phyloP scores from a whole-genome alignment of 2,113 vertebrate species.

The Brienomyrus brachyistius region DNA sequence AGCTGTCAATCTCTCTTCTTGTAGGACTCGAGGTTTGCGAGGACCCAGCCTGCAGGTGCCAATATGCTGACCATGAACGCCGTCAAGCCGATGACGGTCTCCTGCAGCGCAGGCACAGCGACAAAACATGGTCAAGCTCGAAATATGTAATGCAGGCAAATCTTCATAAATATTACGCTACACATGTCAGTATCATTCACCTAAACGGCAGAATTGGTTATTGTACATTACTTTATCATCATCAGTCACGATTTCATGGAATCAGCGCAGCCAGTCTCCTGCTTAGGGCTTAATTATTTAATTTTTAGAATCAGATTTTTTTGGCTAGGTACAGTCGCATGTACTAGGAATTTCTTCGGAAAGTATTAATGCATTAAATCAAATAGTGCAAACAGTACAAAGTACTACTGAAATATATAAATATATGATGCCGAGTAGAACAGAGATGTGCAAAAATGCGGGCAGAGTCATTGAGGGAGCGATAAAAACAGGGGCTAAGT shows the following conservation, averaged over 20 bases:
- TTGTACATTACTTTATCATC: not conserved
- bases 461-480: not conserved
- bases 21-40: slow-evolving; percentile 59
- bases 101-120: slow-evolving; percentile 36
- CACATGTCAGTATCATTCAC: not conserved
- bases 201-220: not conserved
- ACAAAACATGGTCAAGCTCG: not conserved
- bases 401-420: not conserved
- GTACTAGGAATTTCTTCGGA: not conserved
- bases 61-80: slow-evolving; percentile 42
- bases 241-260: not conserved
- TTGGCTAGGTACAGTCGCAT: not conserved
- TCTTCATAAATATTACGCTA: not conserved
- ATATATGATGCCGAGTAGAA: not conserved
- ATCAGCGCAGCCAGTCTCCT: not conserved
- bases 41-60: slow-evolving; percentile 61
- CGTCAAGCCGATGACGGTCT: slow-evolving; percentile 37
- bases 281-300: not conserved
- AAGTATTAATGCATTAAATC: not conserved
- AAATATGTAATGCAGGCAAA: not conserved
- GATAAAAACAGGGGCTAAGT: not conserved
- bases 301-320: not conserved
- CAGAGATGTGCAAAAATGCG: not conserved
- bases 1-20: slow-evolving; percentile 44
- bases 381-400: not conserved